Conservation (phyloP, 2,797 vertebrate genomes). For the Prionace glauca region DNA sequence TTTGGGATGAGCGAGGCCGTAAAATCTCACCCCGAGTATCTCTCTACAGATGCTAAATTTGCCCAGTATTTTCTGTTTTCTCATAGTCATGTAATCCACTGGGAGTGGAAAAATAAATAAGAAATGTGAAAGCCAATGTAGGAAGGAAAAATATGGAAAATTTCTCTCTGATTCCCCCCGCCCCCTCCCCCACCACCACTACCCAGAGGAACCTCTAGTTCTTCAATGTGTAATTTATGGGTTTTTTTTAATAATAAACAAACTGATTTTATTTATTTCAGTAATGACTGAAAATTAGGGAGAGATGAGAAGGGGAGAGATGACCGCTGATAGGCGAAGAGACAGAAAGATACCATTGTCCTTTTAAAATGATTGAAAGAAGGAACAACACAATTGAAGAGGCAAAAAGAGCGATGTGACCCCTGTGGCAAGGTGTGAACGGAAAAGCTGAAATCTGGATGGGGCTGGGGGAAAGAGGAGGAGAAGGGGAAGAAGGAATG, state of each 20-base stretch:
- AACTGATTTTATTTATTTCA: neutral
- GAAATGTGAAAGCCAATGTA: neutral
- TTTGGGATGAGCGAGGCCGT: too few relatives aligned
- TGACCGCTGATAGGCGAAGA: neutral
- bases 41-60: too few relatives aligned
- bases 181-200: too few relatives aligned
- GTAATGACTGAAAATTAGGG: neutral
- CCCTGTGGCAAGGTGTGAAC: neutral
- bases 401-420: neutral
- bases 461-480: too few relatives aligned
- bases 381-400: neutral
- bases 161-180: neutral
- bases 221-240: neutral
- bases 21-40: too few relatives aligned
- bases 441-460: neutral
- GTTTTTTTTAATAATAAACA: neutral
- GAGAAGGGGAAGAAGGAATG: neutral
- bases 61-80: too few relatives aligned
- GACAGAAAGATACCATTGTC: neutral
- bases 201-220: neutral
- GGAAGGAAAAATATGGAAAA: neutral
- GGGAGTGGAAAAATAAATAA: neutral
- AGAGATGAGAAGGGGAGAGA: neutral
- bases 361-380: neutral
- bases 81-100: neutral